A percentile compares a stretch with the other conserved stretches of the same genome.
phyloP scores from a whole-genome alignment of 2,888 invertebrate genomes.

The Pyrochroa serraticornis region DNA sequence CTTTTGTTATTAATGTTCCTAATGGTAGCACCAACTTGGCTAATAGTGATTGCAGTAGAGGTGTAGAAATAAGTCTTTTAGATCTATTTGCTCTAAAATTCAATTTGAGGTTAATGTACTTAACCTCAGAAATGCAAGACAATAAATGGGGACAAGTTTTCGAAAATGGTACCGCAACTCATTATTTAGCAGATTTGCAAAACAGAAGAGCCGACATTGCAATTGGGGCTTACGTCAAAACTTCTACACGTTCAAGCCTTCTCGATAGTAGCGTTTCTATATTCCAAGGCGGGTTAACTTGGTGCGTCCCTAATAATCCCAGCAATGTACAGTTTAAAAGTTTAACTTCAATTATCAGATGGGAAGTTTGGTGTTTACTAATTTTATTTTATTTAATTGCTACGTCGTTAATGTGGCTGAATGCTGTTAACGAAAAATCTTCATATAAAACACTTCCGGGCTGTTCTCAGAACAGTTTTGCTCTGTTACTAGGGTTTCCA shows the following conservation, averaged over 20 bases:
- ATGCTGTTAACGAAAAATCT: constrained; percentile 10
- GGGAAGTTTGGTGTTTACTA: neutral
- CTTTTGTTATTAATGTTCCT: constrained; percentile 30
- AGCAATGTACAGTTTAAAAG: neutral
- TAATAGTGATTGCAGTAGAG: neutral
- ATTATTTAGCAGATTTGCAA: constrained; percentile 3
- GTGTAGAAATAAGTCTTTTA: constrained; percentile 15
- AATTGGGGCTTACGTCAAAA: constrained; percentile 11
- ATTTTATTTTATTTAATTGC: constrained; percentile 1
- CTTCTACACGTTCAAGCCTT: neutral
- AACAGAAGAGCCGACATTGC: constrained; percentile 6
- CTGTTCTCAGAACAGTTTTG: constrained; percentile 25
- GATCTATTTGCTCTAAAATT: constrained; percentile 4
- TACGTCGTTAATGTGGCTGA: neutral
- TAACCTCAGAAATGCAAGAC: neutral
- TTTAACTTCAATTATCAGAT: constrained; percentile 1
- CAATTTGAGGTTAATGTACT: constrained; percentile 4
- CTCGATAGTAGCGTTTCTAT: constrained; percentile 14
- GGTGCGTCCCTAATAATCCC: constrained; percentile 32
- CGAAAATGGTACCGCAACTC: constrained; percentile 25
- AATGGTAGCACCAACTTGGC: neutral
- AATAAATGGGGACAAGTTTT: constrained; percentile 17
- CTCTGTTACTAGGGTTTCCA: constrained; percentile 28
- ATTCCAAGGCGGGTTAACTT: constrained; percentile 30
- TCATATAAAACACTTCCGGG: constrained; percentile 22